These are phyloP conservation scores for Cephus nigrinus DNA, from an alignment of 2,888 invertebrate species.

Conservation along the genomic window DNA sequence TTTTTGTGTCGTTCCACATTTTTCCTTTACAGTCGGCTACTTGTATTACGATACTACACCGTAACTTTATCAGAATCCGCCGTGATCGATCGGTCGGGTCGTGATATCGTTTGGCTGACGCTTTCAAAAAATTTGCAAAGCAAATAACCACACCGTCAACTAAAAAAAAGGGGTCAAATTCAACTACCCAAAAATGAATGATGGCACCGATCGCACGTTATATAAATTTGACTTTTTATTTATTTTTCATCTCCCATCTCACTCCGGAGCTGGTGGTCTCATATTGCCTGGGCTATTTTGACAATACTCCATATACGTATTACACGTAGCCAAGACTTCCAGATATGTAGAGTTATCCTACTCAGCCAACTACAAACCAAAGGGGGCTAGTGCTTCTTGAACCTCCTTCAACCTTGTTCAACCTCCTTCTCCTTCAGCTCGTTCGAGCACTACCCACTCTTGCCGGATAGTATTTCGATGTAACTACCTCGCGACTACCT, in stretches of 20 bases:
- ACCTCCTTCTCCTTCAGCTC: no score
- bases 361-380: not conserved
- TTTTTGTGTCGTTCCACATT: not conserved
- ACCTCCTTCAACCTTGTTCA: no score
- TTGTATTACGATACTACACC: not conserved
- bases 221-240: not conserved
- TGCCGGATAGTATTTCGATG: no score
- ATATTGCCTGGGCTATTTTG: not conserved
- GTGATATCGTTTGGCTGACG: not conserved
- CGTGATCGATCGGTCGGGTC: not conserved
- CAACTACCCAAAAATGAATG: not conserved
- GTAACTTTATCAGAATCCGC: not conserved
- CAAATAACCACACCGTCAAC: not conserved
- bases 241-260: not conserved
- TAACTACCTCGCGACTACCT: no score
- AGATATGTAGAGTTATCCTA: not conserved
- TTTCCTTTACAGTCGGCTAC: not conserved
- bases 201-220: not conserved
- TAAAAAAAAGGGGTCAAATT: not conserved
- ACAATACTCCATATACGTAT: not conserved
- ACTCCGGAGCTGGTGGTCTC: not conserved
- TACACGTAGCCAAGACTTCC: not conserved
- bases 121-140: not conserved
- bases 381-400: not conserved
- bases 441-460: no score